Percentiles rank a stretch among this genome's conserved stretches.
Evolutionary conservation across 2,797 vertebrate genomes (phyloP).

Genomic region (Pogoniulus pusillus): DNA sequence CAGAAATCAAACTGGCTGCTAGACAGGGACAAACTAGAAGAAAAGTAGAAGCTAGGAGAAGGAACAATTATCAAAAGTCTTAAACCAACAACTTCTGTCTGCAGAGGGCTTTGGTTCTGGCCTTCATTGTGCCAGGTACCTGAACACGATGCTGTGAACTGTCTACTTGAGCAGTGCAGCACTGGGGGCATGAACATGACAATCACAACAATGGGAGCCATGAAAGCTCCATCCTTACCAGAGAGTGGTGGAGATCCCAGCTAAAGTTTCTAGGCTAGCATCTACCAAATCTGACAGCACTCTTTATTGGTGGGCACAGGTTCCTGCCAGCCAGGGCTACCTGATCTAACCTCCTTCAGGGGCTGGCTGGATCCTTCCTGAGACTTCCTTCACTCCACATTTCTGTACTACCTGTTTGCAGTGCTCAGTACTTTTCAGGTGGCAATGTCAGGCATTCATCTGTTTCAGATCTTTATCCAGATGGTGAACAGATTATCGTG

Average conservation of each 20-base stretch:
- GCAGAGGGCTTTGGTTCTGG: background rate
- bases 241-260: background rate
- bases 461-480: background rate
- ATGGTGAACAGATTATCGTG: background rate
- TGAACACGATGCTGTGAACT: background rate
- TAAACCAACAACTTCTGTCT: background rate
- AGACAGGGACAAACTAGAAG: background rate
- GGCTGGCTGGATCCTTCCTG: background rate
- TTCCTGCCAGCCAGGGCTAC: background rate
- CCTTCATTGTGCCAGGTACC: background rate
- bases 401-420: background rate
- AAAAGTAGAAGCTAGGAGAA: background rate
- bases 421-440: background rate
- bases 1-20: background rate
- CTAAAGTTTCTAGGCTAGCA: background rate
- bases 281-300: background rate
- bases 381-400: background rate
- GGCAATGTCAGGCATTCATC: background rate
- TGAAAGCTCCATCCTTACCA: background rate
- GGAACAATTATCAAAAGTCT: background rate
- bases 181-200: accelerated
- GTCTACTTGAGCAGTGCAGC: background rate
- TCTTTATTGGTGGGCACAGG: background rate
- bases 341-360: background rate
- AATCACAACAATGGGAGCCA: background rate